These are phyloP conservation scores for Coptotermes formosanus DNA, from an alignment of 1,140 invertebrate species.

Conservation along the genomic window DNA sequence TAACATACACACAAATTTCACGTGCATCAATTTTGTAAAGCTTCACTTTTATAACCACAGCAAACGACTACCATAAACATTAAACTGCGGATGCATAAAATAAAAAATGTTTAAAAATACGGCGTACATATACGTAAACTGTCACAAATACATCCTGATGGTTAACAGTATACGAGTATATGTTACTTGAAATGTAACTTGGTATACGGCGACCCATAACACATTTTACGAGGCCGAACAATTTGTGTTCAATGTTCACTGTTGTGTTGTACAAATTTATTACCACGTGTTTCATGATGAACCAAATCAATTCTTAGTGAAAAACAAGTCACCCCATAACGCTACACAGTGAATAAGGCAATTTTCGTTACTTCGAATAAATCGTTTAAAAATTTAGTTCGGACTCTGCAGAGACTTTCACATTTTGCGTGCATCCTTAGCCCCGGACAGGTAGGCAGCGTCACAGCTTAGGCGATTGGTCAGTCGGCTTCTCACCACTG, in stretches of 20 bases:
- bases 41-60: background rate
- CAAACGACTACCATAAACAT: background rate
- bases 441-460: no score
- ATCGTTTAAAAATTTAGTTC: no score
- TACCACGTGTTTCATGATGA: background rate
- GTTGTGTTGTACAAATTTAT: background rate
- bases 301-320: background rate
- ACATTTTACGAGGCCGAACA: conserved; percentile 1
- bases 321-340: background rate
- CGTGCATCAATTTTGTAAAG: background rate
- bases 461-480: no score
- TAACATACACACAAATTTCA: background rate
- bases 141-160: background rate
- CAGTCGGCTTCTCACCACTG: no score
- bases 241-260: conserved; percentile 16
- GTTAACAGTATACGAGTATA: background rate
- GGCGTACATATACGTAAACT: background rate
- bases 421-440: no score
- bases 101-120: conserved; percentile 15
- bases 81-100: background rate
- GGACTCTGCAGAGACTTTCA: no score
- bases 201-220: background rate
- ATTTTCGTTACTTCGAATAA: background rate
- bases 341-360: background rate
- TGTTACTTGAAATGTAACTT: background rate